Conservation (phyloP, 2,113 vertebrate species). For the cattle (Bos taurus) region ARS-UCD2.0 NC_037349.1:39710501-39711000, state of each 20-base stretch:
- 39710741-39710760: neutral
- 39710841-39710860: neutral
- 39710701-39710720: neutral
- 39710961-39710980: neutral
- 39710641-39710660: neutral
- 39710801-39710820: neutral
- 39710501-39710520: no score
- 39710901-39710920: neutral
- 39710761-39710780: neutral
- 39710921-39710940: neutral
- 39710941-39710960: conserved; percentile 24
- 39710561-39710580: neutral
- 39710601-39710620: neutral
- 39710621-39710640: neutral
- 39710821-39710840: neutral
- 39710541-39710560: conserved; percentile 8
- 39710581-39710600: neutral
- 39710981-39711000: conserved; percentile 27
- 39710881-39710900: neutral
- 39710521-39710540: no score
- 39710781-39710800: neutral
- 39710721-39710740: neutral
- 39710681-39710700: neutral
- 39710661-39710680: neutral
- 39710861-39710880: neutral